Percentiles rank a stretch among this genome's conserved stretches.
Conservation (phyloP, 1,140 invertebrate species). For the Araneus ventricosus region DNA sequence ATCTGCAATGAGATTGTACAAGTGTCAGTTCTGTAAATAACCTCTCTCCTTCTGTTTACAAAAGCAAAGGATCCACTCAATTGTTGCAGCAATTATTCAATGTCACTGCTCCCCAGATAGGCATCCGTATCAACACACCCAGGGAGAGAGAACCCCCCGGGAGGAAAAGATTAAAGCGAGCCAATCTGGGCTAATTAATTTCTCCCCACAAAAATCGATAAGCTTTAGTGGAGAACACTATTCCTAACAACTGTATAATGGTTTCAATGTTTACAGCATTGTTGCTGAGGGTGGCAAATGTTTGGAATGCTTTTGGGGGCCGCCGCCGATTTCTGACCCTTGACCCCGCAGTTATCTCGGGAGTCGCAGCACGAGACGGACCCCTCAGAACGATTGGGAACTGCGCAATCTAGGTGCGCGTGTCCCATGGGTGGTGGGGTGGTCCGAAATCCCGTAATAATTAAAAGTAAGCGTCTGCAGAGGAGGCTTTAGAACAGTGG, state of each 20-base stretch:
- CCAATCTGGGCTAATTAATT: neutral
- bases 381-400: neutral
- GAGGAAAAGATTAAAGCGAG: neutral
- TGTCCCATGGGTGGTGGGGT: neutral
- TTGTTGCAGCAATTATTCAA: neutral
- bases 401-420: neutral
- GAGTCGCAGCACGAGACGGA: neutral
- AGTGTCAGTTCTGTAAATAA: too few relatives aligned
- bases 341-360: neutral
- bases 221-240: neutral
- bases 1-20: too few relatives aligned
- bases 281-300: neutral
- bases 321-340: constrained; percentile 22
- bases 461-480: neutral
- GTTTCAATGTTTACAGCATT: constrained; percentile 12
- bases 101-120: neutral
- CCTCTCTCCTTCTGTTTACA: neutral
- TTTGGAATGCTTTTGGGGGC: neutral
- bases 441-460: neutral
- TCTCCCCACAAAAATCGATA: too few relatives aligned
- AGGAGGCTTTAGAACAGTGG: too few relatives aligned
- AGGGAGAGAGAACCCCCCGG: neutral
- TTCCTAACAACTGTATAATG: neutral
- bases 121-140: neutral
- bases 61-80: neutral